phyloP scores from a whole-genome alignment of 2,888 invertebrate species.

The Mongoloraphidia duomilia region DNA sequence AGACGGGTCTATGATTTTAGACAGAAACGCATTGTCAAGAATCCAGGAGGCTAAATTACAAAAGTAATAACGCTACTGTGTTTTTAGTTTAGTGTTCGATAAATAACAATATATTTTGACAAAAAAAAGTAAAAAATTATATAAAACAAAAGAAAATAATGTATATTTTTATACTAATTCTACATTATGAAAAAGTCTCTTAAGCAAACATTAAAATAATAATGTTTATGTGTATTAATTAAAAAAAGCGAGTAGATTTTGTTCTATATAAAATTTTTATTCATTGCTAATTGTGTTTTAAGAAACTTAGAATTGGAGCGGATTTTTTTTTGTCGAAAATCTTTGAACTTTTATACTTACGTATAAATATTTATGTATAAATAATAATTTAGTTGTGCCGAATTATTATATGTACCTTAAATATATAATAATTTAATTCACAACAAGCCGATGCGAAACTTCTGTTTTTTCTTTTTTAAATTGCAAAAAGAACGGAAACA shows the following conservation, averaged over 20 bases:
- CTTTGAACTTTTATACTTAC: too few species aligned
- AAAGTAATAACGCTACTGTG: not conserved
- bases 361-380: too few species aligned
- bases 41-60: conserved; percentile 26
- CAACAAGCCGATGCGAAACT: not conserved
- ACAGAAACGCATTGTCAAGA: conserved; percentile 54
- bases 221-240: too few species aligned
- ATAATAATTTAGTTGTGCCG: too few species aligned
- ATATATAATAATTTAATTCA: not conserved
- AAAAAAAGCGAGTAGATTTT: too few species aligned
- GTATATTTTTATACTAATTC: conserved; percentile 1
- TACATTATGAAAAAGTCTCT: not conserved
- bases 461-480: not conserved
- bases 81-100: not conserved
- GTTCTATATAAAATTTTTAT: too few species aligned
- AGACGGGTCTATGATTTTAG: conserved; percentile 90
- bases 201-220: not conserved
- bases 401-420: too few species aligned
- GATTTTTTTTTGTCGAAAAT: too few species aligned
- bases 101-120: conserved; percentile 2
- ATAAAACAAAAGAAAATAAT: conserved; percentile 1
- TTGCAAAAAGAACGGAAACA: not conserved
- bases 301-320: too few species aligned
- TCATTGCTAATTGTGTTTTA: too few species aligned
- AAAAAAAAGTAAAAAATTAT: not conserved